These are phyloP conservation scores for Eupeodes corollae DNA, from an alignment of 1,140 invertebrate species.

Conservation along the genomic window DNA sequence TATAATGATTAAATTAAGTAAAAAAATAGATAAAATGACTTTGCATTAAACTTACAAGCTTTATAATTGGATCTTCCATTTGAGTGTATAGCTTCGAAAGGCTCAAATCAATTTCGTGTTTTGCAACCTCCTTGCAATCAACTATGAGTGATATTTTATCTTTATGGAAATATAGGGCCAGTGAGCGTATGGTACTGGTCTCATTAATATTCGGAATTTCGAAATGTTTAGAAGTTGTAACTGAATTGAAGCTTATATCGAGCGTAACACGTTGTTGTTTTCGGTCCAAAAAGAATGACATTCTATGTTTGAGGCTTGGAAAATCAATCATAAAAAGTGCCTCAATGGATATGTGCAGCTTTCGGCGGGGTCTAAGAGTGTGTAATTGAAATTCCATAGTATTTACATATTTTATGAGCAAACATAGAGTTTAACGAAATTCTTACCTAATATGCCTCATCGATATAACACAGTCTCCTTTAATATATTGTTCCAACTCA, in stretches of 20 bases:
- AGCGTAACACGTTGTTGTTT: slow-evolving; percentile 46
- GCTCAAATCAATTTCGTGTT: slow-evolving; percentile 31
- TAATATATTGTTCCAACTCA: slow-evolving; percentile 45
- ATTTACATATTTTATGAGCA: too few species aligned
- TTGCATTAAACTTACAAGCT: slow-evolving; percentile 21
- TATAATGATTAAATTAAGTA: too few species aligned
- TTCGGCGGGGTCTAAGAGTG: slow-evolving; percentile 38
- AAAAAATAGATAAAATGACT: neutral
- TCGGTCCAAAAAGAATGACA: slow-evolving; percentile 53
- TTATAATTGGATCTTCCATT: slow-evolving; percentile 36
- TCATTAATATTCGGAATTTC: slow-evolving; percentile 35
- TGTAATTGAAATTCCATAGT: neutral
- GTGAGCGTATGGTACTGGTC: slow-evolving; percentile 32
- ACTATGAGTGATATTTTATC: slow-evolving; percentile 30
- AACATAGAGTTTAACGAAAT: too few species aligned
- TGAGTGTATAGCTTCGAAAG: slow-evolving; percentile 32
- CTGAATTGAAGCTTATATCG: slow-evolving; percentile 33
- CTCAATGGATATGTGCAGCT: slow-evolving; percentile 42
- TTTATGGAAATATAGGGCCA: slow-evolving; percentile 30
- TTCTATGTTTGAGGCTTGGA: slow-evolving; percentile 47
- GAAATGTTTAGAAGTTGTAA: slow-evolving; percentile 30
- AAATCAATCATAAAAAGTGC: slow-evolving; percentile 55
- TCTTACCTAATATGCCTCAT: slow-evolving; percentile 46
- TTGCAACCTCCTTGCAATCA: slow-evolving; percentile 33
- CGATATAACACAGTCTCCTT: slow-evolving; percentile 47